phyloP scores from a whole-genome alignment of 2,888 invertebrate genomes.

The Strigamia maritima region DNA sequence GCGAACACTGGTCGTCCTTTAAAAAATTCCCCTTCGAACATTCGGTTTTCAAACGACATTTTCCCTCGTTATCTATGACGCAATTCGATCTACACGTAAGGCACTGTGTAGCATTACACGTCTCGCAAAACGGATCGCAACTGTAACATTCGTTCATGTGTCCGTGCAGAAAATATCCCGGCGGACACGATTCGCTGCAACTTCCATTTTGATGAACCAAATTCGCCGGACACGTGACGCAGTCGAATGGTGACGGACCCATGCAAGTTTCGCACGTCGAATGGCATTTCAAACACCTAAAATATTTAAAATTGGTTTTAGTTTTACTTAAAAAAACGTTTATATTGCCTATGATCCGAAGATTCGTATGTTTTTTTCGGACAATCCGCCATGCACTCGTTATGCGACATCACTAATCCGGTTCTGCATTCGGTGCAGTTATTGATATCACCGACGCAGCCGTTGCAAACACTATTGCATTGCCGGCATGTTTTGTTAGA shows the following conservation, averaged over 20 bases:
- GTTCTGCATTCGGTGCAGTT: conserved; percentile 84
- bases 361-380: conserved; percentile 78
- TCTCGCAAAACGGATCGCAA: conserved; percentile 26
- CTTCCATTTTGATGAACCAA: conserved; percentile 60
- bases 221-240: conserved; percentile 40
- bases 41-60: conserved; percentile 12
- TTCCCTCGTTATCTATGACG: background rate
- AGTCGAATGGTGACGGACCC: conserved; percentile 37
- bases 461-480: conserved; percentile 80
- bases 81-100: conserved; percentile 13
- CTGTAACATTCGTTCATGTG: conserved; percentile 63
- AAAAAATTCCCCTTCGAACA: background rate
- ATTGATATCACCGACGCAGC: conserved; percentile 76
- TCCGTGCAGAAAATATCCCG: conserved; percentile 71
- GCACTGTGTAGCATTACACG: conserved; percentile 35
- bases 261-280: conserved; percentile 65
- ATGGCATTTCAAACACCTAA: conserved; percentile 63
- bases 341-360: conserved; percentile 70
- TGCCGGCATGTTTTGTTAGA: conserved; percentile 74
- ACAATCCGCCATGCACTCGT: conserved; percentile 78
- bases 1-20: conserved; percentile 58
- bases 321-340: background rate
- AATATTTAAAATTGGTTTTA: background rate
- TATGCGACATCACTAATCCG: conserved; percentile 76
- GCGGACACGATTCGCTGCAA: conserved; percentile 68